Evolutionary conservation across 1,140 invertebrate species (phyloP), one percentile per base, ranked within the genome.

Genomic region (Steinernema khuongi): DNA sequence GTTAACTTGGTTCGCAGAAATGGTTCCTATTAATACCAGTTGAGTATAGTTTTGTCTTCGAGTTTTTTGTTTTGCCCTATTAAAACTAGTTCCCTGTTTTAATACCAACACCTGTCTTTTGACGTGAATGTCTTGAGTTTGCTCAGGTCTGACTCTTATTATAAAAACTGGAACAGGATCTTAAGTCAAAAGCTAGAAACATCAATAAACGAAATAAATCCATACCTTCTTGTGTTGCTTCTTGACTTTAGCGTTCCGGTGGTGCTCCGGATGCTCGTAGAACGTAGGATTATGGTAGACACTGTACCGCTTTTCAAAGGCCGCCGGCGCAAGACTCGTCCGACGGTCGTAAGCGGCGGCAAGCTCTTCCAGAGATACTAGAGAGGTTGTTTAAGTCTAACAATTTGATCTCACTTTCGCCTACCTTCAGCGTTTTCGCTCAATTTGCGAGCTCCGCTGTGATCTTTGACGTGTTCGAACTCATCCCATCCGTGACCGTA

Each of bases 401-500:
- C n/a, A 22, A 60, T 26, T 60, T 4, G 7, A 60, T n/a, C n/a
- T n/a, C n/a, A 60, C 2, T 60, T 60, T 22, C 36, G 7, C 36
- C n/a, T 26, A 60, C 50, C 50, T 60, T 60, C 50, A 22, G 50
- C 50, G 19, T 60, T 60, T 26, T 60, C 14, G 19, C 50, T 60
- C 50, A 60, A 22, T 22, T 60, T 60, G 4, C 50, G 50, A 26
- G 14, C 26, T 60, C 50, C 50, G 19, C 50, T 60, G 50, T 60
- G 11, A 7, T 60, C 50, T 22, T 60, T 60, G 17, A 36, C 67
- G 7, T 36, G 32, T 50, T 72, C 69, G 11, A 66, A 50, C 33
- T 74, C 50, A 60, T 76, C 73, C 73, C 72, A 78, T 60, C 77
- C 77, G 32, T 78, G 77, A 7, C 77, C 77, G 32, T 78, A 78